phyloP scores from a whole-genome alignment of 37 sponge, comb jelly and placozoan genomes.

The Dysidea cf. avara region DNA sequence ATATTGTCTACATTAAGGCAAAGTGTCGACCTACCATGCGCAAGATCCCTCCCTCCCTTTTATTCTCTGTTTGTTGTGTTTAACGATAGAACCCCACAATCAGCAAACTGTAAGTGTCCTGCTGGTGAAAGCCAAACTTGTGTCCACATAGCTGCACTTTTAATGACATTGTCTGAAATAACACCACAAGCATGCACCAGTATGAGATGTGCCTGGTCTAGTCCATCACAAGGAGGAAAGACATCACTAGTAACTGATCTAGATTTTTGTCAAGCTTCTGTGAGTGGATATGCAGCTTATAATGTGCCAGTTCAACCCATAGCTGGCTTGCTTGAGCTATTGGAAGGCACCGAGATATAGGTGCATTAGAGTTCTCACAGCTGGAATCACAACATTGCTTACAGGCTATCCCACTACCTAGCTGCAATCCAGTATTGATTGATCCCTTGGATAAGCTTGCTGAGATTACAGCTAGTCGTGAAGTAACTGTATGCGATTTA shows the following conservation, averaged over 20 bases:
- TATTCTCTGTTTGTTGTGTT: conserved; percentile 2
- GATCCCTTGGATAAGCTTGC: conserved; percentile 24
- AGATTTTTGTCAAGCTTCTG: conserved; percentile 26
- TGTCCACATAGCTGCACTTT: conserved; percentile 27
- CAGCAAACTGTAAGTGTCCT: background rate
- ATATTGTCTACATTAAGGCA: background rate
- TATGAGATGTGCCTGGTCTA: conserved; percentile 24
- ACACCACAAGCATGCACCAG: conserved; percentile 26
- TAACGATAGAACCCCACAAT: background rate
- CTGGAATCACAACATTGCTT: background rate
- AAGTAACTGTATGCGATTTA: conserved; percentile 16
- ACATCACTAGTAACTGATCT: conserved; percentile 4
- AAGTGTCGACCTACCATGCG: conserved; percentile 39
- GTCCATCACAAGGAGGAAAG: conserved; percentile 7
- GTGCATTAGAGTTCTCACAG: background rate
- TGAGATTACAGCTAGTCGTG: conserved; percentile 7
- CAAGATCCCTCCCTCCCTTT: conserved; percentile 15
- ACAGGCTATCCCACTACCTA: background rate
- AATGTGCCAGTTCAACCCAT: background rate
- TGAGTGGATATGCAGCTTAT: conserved; percentile 5
- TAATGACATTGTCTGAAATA: conserved; percentile 26
- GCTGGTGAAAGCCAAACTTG: conserved; percentile 17
- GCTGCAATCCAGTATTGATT: background rate
- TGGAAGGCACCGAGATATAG: background rate
- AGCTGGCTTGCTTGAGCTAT: background rate